A percentile compares a stretch with the other conserved stretches of the same genome.
Evolutionary conservation across 2,888 invertebrate genomes (phyloP).

Genomic region (Caenorhabditis sp.): DNA sequence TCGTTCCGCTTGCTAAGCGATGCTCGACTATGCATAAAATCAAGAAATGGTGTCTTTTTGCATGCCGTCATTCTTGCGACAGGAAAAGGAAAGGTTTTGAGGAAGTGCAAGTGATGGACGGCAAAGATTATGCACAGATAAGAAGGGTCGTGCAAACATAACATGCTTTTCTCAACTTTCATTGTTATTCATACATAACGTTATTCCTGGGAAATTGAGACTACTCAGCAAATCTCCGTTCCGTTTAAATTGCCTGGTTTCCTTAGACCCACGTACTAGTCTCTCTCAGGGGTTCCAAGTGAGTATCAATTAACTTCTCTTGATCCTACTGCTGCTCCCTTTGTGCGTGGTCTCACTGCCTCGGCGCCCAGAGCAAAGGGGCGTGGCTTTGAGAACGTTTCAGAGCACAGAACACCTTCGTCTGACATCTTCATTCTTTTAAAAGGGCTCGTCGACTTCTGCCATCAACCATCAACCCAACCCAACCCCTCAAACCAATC

Average conservation of each 20-base stretch:
- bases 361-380: not conserved
- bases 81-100: constrained; percentile 1
- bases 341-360: not conserved
- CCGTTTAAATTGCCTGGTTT: no score
- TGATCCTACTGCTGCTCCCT: no score
- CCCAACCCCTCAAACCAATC: not conserved
- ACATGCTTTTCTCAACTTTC: not conserved
- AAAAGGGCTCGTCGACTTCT: constrained; percentile 13
- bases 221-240: not conserved
- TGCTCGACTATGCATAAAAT: constrained; percentile 2
- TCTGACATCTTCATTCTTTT: constrained; percentile 27
- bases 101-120: constrained; percentile 24
- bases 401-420: constrained; percentile 42
- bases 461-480: no score
- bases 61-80: constrained; percentile 17
- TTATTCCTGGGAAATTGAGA: not conserved
- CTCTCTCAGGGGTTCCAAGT: no score
- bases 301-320: no score
- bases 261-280: no score
- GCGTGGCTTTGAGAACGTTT: constrained; percentile 41
- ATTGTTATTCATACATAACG: not conserved
- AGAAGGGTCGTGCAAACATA: constrained; percentile 10
- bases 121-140: constrained; percentile 28
- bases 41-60: constrained; percentile 1
- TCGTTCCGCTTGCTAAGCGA: constrained; percentile 15